A percentile compares a stretch with the other conserved stretches of the same genome.
Evolutionary conservation across 2,113 vertebrate species (phyloP).

Genomic region (Ardeotis arabs): DNA sequence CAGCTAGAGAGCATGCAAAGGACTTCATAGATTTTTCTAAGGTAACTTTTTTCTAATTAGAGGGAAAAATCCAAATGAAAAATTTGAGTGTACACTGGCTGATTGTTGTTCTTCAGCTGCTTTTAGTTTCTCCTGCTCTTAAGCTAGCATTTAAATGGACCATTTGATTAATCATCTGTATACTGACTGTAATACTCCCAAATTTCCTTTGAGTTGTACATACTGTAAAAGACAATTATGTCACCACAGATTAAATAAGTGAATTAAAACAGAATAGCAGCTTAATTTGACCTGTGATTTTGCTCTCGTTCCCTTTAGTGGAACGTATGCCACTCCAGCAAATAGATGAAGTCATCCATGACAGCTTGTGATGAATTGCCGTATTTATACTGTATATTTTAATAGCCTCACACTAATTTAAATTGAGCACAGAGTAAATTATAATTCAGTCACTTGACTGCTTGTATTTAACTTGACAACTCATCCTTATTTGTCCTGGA

Average conservation of each 20-base stretch:
- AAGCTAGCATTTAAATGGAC: slow-evolving; percentile 74
- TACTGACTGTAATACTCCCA: slow-evolving; percentile 69
- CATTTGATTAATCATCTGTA: slow-evolving; percentile 82
- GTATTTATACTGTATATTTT: slow-evolving; percentile 92
- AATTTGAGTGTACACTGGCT: not conserved
- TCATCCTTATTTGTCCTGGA: slow-evolving; percentile 79
- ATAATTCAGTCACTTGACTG: slow-evolving; percentile 92
- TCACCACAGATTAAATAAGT: slow-evolving; percentile 82
- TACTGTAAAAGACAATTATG: slow-evolving; percentile 81
- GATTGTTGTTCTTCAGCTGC: slow-evolving; percentile 14
- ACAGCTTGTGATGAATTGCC: slow-evolving; percentile 95
- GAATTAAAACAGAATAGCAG: slow-evolving; percentile 84
- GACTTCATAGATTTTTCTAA: not conserved
- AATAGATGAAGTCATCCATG: slow-evolving; percentile 84
- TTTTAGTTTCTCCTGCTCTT: slow-evolving; percentile 59
- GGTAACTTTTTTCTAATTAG: not conserved
- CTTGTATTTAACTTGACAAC: slow-evolving; percentile 82
- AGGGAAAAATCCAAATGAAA: not conserved
- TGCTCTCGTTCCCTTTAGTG: slow-evolving; percentile 77
- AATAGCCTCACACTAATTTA: slow-evolving; percentile 95
- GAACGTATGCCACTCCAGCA: slow-evolving; percentile 76
- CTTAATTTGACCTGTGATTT: slow-evolving; percentile 90
- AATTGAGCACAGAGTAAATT: slow-evolving; percentile 90
- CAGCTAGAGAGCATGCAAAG: not conserved
- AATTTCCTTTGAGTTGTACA: slow-evolving; percentile 77